Conservation (phyloP, 2,113 vertebrate genomes). For the Crotalus helleri region DNA sequence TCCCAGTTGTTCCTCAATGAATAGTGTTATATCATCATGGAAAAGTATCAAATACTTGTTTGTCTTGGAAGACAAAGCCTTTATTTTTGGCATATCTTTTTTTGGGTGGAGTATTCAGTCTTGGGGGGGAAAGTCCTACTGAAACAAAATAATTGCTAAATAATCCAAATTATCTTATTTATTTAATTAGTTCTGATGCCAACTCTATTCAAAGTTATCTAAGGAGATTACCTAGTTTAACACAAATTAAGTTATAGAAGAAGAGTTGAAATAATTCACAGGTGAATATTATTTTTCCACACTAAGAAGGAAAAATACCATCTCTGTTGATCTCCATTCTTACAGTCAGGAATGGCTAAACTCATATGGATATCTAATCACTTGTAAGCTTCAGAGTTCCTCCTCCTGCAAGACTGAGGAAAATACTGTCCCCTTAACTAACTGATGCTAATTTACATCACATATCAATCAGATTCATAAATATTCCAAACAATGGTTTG, state of each 20-base stretch:
- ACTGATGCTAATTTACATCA: background rate
- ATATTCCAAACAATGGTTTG: background rate
- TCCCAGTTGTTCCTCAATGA: background rate
- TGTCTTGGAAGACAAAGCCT: background rate
- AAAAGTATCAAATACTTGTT: background rate
- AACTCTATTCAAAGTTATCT: background rate
- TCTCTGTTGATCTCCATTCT: background rate
- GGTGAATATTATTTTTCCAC: background rate
- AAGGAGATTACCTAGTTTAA: background rate
- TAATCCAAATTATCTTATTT: background rate
- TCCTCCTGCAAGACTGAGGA: no score
- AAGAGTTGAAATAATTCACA: background rate
- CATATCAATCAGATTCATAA: background rate
- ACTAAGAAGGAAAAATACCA: background rate
- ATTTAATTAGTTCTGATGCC: background rate
- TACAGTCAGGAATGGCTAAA: background rate
- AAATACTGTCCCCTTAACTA: background rate
- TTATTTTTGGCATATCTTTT: background rate
- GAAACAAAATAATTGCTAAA: constrained; percentile 1
- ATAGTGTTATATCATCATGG: background rate
- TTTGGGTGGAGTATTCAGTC: background rate
- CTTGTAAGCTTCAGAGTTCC: background rate
- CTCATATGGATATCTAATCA: background rate
- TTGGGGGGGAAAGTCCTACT: background rate
- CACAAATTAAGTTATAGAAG: background rate